These are phyloP conservation scores for Tiliqua scincoides DNA, from an alignment of 2,113 vertebrate species.

Conservation along the genomic window DNA sequence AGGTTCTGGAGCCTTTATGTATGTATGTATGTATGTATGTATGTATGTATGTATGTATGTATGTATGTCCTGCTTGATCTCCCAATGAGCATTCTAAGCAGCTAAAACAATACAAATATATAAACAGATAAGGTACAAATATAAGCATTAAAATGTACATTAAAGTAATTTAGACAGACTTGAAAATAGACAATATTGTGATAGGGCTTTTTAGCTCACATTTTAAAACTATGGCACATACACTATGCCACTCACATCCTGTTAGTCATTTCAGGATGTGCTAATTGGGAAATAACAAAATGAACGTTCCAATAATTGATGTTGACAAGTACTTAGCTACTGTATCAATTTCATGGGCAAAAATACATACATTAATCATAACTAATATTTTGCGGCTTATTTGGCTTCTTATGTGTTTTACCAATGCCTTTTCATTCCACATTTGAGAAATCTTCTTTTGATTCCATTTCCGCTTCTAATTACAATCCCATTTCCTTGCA, in stretches of 20 bases:
- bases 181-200: background rate
- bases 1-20: no score
- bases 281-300: conserved; percentile 47
- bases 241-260: background rate
- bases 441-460: conserved; percentile 63
- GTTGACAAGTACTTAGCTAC: conserved; percentile 62
- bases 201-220: background rate
- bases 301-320: conserved; percentile 55
- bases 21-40: no score
- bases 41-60: no score
- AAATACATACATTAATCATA: conserved; percentile 52
- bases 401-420: conserved; percentile 62
- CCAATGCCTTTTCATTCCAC: conserved; percentile 68
- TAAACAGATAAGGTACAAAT: no score
- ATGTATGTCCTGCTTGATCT: no score
- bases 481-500: conserved; percentile 76
- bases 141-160: no score
- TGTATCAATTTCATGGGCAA: conserved; percentile 65
- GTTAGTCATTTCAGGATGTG: conserved; percentile 38
- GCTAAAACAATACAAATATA: no score
- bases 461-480: conserved; percentile 78
- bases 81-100: no score
- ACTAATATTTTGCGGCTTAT: conserved; percentile 50
- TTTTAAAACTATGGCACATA: background rate
- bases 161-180: background rate